Evolutionary conservation across 1,140 invertebrate species (phyloP).

Genomic region (Penaeus japonicus): DNA sequence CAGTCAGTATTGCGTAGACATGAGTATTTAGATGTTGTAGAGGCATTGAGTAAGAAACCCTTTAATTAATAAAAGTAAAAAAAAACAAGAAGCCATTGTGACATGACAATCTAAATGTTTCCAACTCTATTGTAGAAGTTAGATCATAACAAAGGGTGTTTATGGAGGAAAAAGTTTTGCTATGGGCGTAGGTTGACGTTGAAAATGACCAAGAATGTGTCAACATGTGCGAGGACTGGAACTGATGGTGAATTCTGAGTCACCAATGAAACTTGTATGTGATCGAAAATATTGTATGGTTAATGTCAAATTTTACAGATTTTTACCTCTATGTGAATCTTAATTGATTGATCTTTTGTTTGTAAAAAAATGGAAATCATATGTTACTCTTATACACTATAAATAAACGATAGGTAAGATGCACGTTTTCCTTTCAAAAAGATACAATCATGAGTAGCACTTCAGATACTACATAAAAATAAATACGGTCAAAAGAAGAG

Average conservation of each 20-base stretch:
- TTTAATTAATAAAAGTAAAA: neutral
- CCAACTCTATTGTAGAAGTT: slow-evolving; percentile 10
- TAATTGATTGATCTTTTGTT: too few species aligned
- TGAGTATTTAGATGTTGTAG: neutral
- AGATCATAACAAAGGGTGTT: neutral
- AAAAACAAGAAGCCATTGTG: slow-evolving; percentile 18
- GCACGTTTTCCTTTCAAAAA: too few species aligned
- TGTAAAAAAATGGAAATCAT: too few species aligned
- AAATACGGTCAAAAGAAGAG: too few species aligned
- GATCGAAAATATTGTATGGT: neutral
- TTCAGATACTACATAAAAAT: too few species aligned
- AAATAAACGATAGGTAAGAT: too few species aligned
- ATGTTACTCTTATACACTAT: too few species aligned
- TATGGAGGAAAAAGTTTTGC: neutral
- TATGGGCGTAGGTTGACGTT: neutral
- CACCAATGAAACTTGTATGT: neutral
- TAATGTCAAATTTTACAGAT: too few species aligned
- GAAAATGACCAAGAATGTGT: neutral
- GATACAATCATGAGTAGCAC: too few species aligned
- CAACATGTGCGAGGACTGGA: neutral
- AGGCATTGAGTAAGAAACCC: too few species aligned
- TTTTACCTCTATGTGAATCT: too few species aligned
- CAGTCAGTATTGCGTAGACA: neutral
- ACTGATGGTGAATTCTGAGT: neutral
- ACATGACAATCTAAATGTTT: slow-evolving; percentile 47